Conservation (phyloP, 2,888 invertebrate species). For the Myopa tessellatipennis region DNA sequence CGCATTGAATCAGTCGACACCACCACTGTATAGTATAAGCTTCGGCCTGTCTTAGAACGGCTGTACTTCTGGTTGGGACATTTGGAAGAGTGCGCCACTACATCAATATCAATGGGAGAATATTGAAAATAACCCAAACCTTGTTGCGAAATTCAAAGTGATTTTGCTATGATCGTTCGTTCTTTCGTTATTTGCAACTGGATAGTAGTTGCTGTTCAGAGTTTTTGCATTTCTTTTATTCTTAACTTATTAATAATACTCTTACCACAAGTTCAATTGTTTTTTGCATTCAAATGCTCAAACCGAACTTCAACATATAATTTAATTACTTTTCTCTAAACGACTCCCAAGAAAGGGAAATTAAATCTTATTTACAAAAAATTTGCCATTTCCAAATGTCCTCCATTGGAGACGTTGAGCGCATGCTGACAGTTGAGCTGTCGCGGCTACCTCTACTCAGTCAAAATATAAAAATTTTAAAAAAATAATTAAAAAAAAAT, state of each 20-base stretch:
- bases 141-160: constrained; percentile 19
- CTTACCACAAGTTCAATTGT: neutral
- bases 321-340: constrained; percentile 11
- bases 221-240: constrained; percentile 30
- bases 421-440: constrained; percentile 37
- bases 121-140: constrained; percentile 51
- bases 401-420: constrained; percentile 39
- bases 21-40: constrained; percentile 68
- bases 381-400: constrained; percentile 46
- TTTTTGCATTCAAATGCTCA: constrained; percentile 5
- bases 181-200: constrained; percentile 11
- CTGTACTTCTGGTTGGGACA: constrained; percentile 65
- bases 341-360: constrained; percentile 1
- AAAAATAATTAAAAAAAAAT: constrained; percentile 43
- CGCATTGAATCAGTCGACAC: constrained; percentile 67
- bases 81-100: constrained; percentile 58
- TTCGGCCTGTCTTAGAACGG: constrained; percentile 64
- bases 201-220: constrained; percentile 15
- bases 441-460: constrained; percentile 28
- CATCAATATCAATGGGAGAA: constrained; percentile 56
- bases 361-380: neutral
- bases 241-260: constrained; percentile 14
- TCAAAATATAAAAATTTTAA: constrained; percentile 46
- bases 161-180: constrained; percentile 15
- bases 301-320: constrained; percentile 2